Percentiles rank a stretch among this genome's conserved stretches.
phyloP scores from a whole-genome alignment of 2,113 vertebrate genomes.

The Hypomesus transpacificus region DNA sequence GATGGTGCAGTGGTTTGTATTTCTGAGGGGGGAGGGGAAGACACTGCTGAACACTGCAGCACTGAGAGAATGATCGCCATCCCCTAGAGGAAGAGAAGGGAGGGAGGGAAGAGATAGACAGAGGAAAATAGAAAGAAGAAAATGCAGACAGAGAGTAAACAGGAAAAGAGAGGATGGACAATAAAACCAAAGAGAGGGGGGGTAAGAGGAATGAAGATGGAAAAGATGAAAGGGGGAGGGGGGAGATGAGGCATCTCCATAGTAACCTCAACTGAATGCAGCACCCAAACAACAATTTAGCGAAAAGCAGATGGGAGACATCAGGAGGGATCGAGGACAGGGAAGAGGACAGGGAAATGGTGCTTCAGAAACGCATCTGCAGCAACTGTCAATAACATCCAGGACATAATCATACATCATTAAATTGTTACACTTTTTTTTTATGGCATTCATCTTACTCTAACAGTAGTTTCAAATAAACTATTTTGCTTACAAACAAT shows the following conservation, averaged over 20 bases:
- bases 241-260: background rate
- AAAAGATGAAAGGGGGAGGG: background rate
- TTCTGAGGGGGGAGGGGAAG: background rate
- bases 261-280: too few relatives aligned
- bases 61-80: background rate
- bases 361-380: too few relatives aligned
- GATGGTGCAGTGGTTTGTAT: background rate
- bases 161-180: background rate
- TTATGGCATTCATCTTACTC: too few relatives aligned
- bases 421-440: too few relatives aligned
- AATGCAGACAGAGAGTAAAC: background rate
- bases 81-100: background rate
- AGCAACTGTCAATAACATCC: too few relatives aligned
- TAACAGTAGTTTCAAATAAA: too few relatives aligned
- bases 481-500: too few relatives aligned
- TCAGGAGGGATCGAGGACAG: too few relatives aligned
- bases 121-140: background rate
- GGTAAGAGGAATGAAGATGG: background rate
- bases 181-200: slow-evolving; percentile 10
- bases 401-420: too few relatives aligned
- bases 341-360: too few relatives aligned
- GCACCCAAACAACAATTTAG: too few relatives aligned
- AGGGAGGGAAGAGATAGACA: background rate
- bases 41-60: background rate
- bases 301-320: background rate